phyloP scores from a whole-genome alignment of 2,113 vertebrate genomes.

The Casuarius casuarius region DNA sequence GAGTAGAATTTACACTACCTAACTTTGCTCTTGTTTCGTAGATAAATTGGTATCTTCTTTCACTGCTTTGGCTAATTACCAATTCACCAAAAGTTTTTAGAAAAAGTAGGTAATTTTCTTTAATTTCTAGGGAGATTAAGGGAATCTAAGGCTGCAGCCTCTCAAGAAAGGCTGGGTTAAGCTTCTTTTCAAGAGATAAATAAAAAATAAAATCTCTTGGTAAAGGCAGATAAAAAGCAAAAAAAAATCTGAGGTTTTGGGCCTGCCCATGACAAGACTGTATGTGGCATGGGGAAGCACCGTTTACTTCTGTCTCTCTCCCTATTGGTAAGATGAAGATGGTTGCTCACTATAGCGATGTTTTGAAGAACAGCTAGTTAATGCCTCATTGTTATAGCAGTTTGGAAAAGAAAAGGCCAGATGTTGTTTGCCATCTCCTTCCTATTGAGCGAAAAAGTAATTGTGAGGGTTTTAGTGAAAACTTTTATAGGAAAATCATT shows the following conservation, averaged over 20 bases:
- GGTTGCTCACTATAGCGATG: neutral
- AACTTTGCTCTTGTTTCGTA: neutral
- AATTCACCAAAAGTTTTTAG: neutral
- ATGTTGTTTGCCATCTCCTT: neutral
- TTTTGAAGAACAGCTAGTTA: slow-evolving; percentile 12
- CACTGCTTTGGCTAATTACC: neutral
- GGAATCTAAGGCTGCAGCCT: neutral
- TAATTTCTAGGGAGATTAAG: neutral
- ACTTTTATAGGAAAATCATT: slow-evolving; percentile 64
- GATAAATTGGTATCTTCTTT: neutral
- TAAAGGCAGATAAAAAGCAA: neutral
- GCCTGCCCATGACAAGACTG: neutral
- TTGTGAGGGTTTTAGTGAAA: slow-evolving; percentile 44
- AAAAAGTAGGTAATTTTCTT: neutral
- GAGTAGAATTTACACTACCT: neutral
- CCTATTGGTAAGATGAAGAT: neutral
- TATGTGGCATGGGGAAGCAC: neutral
- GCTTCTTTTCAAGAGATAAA: neutral
- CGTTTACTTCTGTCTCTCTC: neutral
- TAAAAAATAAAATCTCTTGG: neutral
- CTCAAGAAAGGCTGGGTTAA: neutral
- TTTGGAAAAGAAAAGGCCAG: slow-evolving; percentile 20
- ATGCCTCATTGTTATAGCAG: neutral
- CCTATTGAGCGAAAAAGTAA: slow-evolving; percentile 49
- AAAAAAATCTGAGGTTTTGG: neutral